A percentile compares a stretch with the other conserved stretches of the same genome.
Evolutionary conservation across 2,797 vertebrate species (phyloP).

Genomic region (Merluccius polli): DNA sequence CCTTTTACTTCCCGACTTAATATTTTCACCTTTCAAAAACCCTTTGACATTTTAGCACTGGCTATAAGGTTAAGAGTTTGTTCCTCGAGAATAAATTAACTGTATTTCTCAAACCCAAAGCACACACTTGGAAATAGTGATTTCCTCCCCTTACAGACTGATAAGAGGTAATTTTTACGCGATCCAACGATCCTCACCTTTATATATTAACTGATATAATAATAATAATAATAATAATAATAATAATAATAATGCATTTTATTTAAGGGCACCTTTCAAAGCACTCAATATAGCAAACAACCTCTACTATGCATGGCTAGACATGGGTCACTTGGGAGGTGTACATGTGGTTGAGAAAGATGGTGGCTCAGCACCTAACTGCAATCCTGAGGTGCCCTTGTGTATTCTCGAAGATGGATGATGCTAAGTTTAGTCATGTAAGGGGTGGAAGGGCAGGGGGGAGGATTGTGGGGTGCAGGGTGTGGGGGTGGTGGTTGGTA

Average conservation of each 20-base stretch:
- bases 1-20: conserved; percentile 7
- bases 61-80: not conserved
- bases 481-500: not conserved
- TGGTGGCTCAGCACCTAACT: not conserved
- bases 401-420: not conserved
- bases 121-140: not conserved
- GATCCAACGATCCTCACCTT: not conserved
- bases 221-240: too few species aligned
- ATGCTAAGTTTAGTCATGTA: not conserved
- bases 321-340: not conserved
- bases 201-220: not conserved
- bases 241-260: too few species aligned
- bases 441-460: not conserved
- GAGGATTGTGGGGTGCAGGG: not conserved
- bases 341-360: not conserved
- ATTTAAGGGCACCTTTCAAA: too few species aligned
- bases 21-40: not conserved
- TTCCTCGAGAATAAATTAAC: not conserved
- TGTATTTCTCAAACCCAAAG: not conserved
- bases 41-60: not conserved
- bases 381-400: not conserved
- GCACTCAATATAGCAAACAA: too few species aligned
- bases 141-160: conserved; percentile 4
- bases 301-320: not conserved
- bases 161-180: conserved; percentile 10